Evolutionary conservation across 2,797 vertebrate species (phyloP).

Genomic region (Rhabdomys pumilio): DNA sequence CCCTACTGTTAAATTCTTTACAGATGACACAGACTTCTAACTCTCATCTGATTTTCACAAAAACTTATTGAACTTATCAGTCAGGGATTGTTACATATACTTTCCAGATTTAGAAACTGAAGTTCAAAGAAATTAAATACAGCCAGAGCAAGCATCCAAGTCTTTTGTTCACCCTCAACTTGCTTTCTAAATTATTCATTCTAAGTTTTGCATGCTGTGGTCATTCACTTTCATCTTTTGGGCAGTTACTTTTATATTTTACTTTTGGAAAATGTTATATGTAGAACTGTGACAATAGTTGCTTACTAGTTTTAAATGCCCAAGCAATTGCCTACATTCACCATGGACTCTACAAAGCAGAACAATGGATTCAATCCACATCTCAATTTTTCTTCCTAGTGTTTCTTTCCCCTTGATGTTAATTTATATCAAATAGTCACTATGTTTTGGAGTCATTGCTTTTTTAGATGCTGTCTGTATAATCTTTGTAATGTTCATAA

Average conservation of each 20-base stretch:
- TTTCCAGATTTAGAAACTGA: conserved; percentile 60
- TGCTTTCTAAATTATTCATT: conserved; percentile 45
- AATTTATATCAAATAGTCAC: conserved; percentile 16
- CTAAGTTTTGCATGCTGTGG: neutral
- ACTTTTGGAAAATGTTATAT: conserved; percentile 31
- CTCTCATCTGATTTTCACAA: conserved; percentile 60
- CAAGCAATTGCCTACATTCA: neutral
- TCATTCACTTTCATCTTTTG: conserved; percentile 56
- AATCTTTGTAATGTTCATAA: neutral
- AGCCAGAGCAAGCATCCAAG: neutral
- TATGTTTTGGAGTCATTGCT: neutral
- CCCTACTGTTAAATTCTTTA: conserved; percentile 40
- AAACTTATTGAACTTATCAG: conserved; percentile 32
- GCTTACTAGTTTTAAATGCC: conserved; percentile 51
- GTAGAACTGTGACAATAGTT: conserved; percentile 43
- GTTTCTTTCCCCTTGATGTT: conserved; percentile 9
- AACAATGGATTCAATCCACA: neutral
- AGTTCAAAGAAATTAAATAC: conserved; percentile 51
- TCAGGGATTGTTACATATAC: conserved; percentile 24
- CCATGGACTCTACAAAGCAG: neutral
- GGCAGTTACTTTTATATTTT: neutral
- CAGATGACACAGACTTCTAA: neutral
- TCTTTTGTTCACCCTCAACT: conserved; percentile 45
- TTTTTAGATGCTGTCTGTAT: neutral
- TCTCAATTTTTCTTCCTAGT: neutral